Conservation (phyloP, 2,888 invertebrate genomes). For the Bruchidius siliquastri region DNA sequence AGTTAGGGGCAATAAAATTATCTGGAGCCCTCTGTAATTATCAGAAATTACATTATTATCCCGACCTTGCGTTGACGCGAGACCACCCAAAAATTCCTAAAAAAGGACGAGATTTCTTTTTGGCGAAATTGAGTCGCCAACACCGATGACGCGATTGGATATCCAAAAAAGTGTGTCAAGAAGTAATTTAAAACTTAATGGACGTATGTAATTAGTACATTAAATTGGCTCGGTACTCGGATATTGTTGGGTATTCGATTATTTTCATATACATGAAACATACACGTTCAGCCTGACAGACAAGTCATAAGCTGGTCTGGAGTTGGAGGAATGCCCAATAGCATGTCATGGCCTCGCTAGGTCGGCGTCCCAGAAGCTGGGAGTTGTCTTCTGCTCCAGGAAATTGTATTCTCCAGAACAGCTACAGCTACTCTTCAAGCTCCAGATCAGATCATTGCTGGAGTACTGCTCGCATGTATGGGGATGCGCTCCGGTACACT, state of each 20-base stretch:
- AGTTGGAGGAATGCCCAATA: no score
- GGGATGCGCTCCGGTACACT: no score
- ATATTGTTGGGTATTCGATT: neutral
- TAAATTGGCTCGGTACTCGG: neutral
- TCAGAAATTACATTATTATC: neutral
- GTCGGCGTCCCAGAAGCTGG: no score
- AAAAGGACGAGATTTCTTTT: neutral
- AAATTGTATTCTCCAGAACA: no score
- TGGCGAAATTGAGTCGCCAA: neutral
- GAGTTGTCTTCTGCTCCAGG: no score
- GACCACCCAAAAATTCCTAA: neutral
- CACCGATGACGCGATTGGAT: neutral
- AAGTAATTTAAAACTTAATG: neutral
- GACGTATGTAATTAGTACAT: neutral
- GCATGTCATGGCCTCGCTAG: no score
- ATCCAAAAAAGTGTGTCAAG: neutral
- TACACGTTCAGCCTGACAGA: no score
- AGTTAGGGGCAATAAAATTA: neutral
- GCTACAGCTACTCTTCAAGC: no score
- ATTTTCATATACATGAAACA: no score
- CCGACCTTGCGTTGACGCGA: neutral
- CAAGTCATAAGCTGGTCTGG: no score
- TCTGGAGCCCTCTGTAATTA: neutral
- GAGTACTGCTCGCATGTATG: no score
- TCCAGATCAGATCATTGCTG: no score